phyloP scores from a whole-genome alignment of 1,140 invertebrate genomes.

The Streblospio benedicti region DNA sequence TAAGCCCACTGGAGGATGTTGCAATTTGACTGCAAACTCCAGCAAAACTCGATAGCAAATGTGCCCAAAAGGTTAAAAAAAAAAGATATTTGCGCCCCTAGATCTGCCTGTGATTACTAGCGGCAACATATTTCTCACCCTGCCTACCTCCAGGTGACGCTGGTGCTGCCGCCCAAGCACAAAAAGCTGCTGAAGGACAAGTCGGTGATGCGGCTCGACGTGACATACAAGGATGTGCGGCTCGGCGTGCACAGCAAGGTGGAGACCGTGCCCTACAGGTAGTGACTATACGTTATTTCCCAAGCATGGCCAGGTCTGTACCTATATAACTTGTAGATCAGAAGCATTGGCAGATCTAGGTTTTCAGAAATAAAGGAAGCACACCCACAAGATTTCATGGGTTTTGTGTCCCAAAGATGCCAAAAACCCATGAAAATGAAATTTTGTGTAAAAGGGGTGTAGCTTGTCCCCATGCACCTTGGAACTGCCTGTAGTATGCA shows the following conservation, averaged over 20 bases:
- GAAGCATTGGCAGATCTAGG: neutral
- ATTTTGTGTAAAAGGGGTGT: too few species aligned
- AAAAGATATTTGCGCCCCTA: too few species aligned
- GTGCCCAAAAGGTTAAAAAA: too few species aligned
- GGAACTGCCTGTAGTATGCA: too few species aligned
- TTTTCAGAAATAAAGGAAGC: neutral
- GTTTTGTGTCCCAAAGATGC: neutral
- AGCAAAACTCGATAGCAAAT: too few species aligned
- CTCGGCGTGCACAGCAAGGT: neutral
- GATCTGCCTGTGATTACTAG: too few species aligned
- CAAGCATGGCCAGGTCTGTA: neutral
- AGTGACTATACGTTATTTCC: neutral
- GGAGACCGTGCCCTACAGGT: neutral
- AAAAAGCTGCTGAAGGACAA: constrained; percentile 16
- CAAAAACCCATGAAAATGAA: neutral
- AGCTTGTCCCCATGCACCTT: too few species aligned
- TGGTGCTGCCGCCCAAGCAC: constrained; percentile 13
- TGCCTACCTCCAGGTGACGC: too few species aligned
- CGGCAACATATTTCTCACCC: too few species aligned
- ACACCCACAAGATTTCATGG: neutral
- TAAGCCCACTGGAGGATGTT: too few species aligned
- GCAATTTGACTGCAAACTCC: too few species aligned
- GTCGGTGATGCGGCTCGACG: constrained; percentile 7
- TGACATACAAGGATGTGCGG: constrained; percentile 1
- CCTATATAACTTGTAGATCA: neutral